Base-by-base conservation (phyloP, 2,113 vertebrate species). In the Pelmatolapia mariae region DNA sequence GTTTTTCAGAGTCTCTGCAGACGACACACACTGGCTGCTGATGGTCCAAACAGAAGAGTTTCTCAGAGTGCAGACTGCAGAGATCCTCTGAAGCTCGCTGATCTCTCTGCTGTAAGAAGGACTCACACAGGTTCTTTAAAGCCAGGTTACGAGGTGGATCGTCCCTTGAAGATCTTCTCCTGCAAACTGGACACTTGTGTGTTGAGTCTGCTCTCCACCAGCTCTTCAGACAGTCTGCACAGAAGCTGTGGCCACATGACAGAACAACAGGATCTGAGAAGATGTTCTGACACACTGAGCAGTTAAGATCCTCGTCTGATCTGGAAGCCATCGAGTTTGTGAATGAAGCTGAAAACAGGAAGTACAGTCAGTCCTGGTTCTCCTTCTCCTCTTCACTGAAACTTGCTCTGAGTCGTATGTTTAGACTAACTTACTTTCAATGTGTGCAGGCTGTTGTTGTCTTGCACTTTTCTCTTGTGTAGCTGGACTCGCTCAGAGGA, bases 11-110 rank as follows among this genome's bases (percentile, higher is more conserved):
- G 2, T 40, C 33, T 40, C 38, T 71, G 66, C 66, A 71, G 38
- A 43, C 2, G 12, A 71, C 12, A 0, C 36, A 68, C 36, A 24
- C 63, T 22, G 1, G 66, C 36, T 71, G 31, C 61, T 66, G 61
- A 66, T 66, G 61, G 33, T 66, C 18, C 63, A 68, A 1, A 22
- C 63, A 68, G 63, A 68, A 68, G 63, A 68, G 61, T 38, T 68
- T 38, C 63, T 71, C 66, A 71, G 66, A 24, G 5, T 71, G 36
- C 66, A 63, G 18, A 36, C 31, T 66, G 61, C 61, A 71, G n/a
- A 71, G 63, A 68, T 2, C 5, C 66, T 71, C 36, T 0, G 12
- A 71, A 0, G 63, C 63, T 71, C n/a, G 12, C 63, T 40, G 63
- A 71, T 15, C 63, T 40, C 63, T 43, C 63, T 71, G 11, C 63